These are phyloP conservation scores for Pagetopsis macropterus DNA, from an alignment of 2,797 vertebrate species.

Conservation along the genomic window DNA sequence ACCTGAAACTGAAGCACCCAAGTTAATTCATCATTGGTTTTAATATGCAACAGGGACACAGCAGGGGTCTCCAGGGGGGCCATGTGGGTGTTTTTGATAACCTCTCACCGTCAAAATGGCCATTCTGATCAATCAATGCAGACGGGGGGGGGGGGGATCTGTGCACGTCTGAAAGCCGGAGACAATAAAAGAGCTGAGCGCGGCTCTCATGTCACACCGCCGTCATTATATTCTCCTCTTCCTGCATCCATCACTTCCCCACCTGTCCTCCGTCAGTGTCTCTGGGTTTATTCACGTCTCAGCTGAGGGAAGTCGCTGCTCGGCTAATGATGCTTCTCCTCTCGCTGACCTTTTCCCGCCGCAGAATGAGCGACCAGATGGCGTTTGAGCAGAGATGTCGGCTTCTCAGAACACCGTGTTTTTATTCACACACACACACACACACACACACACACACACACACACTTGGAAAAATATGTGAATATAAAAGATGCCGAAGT, in stretches of 20 bases:
- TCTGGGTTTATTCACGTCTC: slow-evolving; percentile 38
- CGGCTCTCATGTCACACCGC: slow-evolving; percentile 15
- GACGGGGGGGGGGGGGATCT: neutral
- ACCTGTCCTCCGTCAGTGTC: slow-evolving; percentile 13
- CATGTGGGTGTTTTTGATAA: slow-evolving; percentile 16
- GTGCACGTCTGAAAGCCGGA: neutral
- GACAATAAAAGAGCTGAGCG: slow-evolving; percentile 3
- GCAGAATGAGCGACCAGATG: slow-evolving; percentile 22
- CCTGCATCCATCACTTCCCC: slow-evolving; percentile 40
- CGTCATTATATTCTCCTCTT: slow-evolving; percentile 44
- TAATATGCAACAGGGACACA: slow-evolving; percentile 9
- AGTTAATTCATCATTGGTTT: neutral
- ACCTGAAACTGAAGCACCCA: neutral
- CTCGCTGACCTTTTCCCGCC: slow-evolving; percentile 53
- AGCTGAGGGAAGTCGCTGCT: slow-evolving; percentile 10
- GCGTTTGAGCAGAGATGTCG: slow-evolving; percentile 22
- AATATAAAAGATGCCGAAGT: neutral
- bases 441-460: neutral
- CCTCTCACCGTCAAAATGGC: slow-evolving; percentile 1
- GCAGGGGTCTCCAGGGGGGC: neutral
- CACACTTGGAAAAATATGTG: neutral
- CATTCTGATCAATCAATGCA: slow-evolving; percentile 12
- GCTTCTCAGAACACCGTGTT: neutral
- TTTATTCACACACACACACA: neutral
- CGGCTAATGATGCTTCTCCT: slow-evolving; percentile 51